Percentiles rank a stretch among this genome's conserved stretches.
These are phyloP conservation scores for Ctenopoma multispine DNA, from an alignment of 2,797 vertebrate genomes.

Conservation along the genomic window DNA sequence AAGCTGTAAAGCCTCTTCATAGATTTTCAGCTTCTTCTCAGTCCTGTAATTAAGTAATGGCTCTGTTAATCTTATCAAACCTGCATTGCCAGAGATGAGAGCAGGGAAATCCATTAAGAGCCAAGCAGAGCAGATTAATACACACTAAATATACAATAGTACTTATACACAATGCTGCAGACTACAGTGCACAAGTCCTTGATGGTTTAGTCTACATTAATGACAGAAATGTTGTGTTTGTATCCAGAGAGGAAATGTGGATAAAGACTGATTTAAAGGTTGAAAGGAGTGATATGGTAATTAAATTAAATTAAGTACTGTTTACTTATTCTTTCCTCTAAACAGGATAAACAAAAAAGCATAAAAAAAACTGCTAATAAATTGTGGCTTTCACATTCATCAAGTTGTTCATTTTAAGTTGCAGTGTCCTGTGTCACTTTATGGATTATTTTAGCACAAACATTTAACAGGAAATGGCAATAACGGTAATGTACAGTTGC, in stretches of 20 bases:
- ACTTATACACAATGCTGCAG: constrained; percentile 2
- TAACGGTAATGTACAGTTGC: constrained; percentile 20
- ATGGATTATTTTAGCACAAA: constrained; percentile 8
- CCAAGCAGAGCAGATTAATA: constrained; percentile 57
- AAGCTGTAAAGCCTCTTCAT: constrained; percentile 68
- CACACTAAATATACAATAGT: constrained; percentile 33
- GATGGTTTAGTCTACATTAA: constrained; percentile 3
- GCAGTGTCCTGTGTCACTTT: constrained; percentile 1
- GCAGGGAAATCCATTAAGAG: constrained; percentile 46
- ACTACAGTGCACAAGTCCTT: neutral
- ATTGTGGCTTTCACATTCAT: neutral
- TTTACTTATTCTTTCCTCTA: neutral
- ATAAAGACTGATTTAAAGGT: neutral
- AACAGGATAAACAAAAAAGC: neutral
- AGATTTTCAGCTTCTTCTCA: constrained; percentile 68
- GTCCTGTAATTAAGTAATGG: constrained; percentile 81
- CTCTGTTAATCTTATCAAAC: constrained; percentile 75
- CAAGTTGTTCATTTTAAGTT: constrained; percentile 14
- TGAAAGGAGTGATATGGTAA: neutral
- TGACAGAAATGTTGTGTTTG: neutral
- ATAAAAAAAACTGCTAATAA: neutral
- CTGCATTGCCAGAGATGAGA: constrained; percentile 31
- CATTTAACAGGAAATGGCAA: constrained; percentile 33
- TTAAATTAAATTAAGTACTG: neutral
- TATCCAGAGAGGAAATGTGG: neutral